Conservation (phyloP, 2,113 vertebrate genomes). For the Rhinolophus ferrumequinum region DNA sequence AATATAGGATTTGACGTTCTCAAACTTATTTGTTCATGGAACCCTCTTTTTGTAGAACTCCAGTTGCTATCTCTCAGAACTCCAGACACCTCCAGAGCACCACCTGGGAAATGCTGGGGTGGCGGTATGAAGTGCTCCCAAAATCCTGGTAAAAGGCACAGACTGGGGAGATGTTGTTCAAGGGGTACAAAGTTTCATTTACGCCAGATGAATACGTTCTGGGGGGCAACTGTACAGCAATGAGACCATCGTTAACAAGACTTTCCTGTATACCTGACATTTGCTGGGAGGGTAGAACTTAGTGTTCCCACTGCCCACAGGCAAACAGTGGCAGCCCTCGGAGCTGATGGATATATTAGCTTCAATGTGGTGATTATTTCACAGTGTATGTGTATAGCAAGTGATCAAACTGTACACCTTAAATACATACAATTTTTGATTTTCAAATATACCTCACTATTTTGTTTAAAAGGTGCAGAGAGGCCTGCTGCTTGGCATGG, state of each 20-base stretch:
- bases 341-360: not conserved
- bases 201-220: not conserved
- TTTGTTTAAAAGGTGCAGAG: constrained; percentile 10
- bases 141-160: not conserved
- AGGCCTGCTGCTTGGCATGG: not conserved
- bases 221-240: not conserved
- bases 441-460: not conserved
- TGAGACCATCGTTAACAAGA: not conserved
- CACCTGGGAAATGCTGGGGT: not conserved
- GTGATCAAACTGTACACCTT: not conserved
- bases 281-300: not conserved
- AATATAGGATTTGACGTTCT: not conserved
- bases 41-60: not conserved
- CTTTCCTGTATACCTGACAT: not conserved
- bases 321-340: not conserved
- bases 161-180: not conserved
- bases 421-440: not conserved
- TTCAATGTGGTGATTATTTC: not conserved
- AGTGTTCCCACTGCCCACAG: not conserved
- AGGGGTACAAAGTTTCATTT: not conserved
- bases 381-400: not conserved
- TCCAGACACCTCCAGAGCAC: not conserved
- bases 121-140: not conserved
- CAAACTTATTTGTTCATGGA: not conserved
- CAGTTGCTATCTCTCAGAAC: not conserved